These are phyloP conservation scores for Acanthopagrus latus DNA, from an alignment of 2,797 vertebrate genomes.

Conservation along the genomic window DNA sequence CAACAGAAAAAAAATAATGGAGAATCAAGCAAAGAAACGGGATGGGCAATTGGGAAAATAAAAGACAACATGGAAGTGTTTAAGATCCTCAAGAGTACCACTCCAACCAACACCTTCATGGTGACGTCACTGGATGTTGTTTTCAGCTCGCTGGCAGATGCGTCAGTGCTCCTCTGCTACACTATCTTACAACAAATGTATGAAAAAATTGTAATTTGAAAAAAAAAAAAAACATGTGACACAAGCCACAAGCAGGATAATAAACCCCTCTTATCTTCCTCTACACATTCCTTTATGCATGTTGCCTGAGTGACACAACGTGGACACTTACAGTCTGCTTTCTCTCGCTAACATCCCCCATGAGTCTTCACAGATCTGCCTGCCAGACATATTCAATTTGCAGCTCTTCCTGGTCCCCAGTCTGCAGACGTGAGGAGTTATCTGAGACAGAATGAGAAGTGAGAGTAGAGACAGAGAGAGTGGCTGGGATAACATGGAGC, in stretches of 20 bases:
- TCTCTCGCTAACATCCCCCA: conserved; percentile 79
- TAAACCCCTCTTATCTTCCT: conserved; percentile 75
- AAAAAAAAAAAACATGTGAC: conserved; percentile 42
- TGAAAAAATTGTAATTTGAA: conserved; percentile 19
- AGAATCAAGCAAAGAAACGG: conserved; percentile 69
- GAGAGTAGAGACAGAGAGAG: conserved; percentile 72
- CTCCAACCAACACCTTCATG: conserved; percentile 32
- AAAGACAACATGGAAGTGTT: conserved; percentile 82
- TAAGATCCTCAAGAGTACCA: conserved; percentile 52
- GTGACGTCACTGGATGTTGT: conserved; percentile 41
- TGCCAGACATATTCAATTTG: conserved; percentile 87
- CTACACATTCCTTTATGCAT: conserved; percentile 77
- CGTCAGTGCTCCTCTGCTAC: conserved; percentile 23
- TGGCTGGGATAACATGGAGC: conserved; percentile 79
- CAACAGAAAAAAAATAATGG: conserved; percentile 88
- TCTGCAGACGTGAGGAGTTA: conserved; percentile 79
- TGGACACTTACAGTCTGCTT: conserved; percentile 79
- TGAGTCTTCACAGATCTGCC: conserved; percentile 83
- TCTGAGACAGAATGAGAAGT: conserved; percentile 81
- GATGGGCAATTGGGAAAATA: conserved; percentile 80
- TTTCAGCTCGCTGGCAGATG: conserved; percentile 27
- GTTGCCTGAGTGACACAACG: conserved; percentile 78
- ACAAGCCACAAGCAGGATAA: conserved; percentile 63
- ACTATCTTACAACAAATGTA: conserved; percentile 42
- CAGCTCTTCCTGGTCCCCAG: conserved; percentile 80